Evolutionary conservation across 1,140 invertebrate genomes (phyloP).

Genomic region (Plectrocnemia conspersa): DNA sequence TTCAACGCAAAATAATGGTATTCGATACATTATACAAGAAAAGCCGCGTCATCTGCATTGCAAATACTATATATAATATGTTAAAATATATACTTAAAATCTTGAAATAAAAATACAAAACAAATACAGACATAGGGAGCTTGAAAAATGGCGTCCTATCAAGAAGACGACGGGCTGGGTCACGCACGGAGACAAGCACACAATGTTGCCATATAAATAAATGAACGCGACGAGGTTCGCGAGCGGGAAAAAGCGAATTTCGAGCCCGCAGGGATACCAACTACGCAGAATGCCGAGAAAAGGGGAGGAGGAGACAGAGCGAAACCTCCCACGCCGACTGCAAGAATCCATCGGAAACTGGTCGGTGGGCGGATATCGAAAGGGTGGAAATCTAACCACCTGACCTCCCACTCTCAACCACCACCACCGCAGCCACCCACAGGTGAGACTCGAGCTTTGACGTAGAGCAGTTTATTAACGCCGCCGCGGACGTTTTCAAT

Average conservation of each 20-base stretch:
- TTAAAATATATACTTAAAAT: too few relatives aligned
- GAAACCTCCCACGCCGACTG: too few relatives aligned
- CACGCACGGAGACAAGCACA: background rate
- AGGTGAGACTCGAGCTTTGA: too few relatives aligned
- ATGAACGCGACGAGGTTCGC: background rate
- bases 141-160: too few relatives aligned
- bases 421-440: background rate
- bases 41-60: too few relatives aligned
- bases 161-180: background rate
- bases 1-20: too few relatives aligned
- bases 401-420: too few relatives aligned
- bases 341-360: conserved; percentile 6
- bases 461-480: background rate
- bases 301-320: background rate
- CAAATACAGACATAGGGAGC: too few relatives aligned
- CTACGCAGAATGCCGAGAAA: background rate
- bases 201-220: conserved; percentile 2
- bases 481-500: too few relatives aligned
- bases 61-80: too few relatives aligned
- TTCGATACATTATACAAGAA: too few relatives aligned
- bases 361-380: background rate
- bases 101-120: too few relatives aligned
- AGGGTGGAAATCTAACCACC: background rate
- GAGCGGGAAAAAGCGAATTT: conserved; percentile 15
- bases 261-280: conserved; percentile 14